Evolutionary conservation across 2,888 invertebrate genomes (phyloP), one percentile per base, ranked within the genome.

Genomic region (Chloromyia formosa): DNA sequence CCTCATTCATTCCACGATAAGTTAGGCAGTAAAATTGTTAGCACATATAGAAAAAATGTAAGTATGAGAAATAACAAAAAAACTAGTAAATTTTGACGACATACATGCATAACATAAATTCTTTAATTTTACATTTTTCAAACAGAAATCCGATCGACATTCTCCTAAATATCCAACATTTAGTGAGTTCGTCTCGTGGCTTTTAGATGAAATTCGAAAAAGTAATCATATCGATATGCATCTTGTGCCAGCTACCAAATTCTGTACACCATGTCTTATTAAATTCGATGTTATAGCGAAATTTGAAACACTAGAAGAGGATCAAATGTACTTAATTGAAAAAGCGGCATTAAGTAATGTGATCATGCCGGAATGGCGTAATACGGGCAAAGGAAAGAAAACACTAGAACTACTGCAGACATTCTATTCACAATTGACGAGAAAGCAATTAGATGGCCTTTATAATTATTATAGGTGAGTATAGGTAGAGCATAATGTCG

Each of bases 251-350:
- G 91, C 93, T 79, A 90, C 91, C 0, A 90, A 90, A 81, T 94
- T 94, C 83, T 95, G 94, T 83, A 94, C 94, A 42, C 94, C 94
- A 0, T 94, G 94, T 85, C 90, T 93, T 86, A 92, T 94, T 80
- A 89, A 92, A 81, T 93, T 94, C 81, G 92, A 93, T 82, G 88
- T 94, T 71, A 92, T 94, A 79, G 89, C 93, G 75, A 94, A 94
- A 86, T 94, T 93, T 80, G 94, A 94, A 84, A 94, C 94, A 14
- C 86, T 94, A 68, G 91, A 93, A 80, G 92, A 92, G 82, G 94
- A 94, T 86, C 94, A 94, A 86, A 89, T 91, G 82, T 94, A 91
- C 86, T 87, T 94, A 79, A 94, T 94, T 80, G 91, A 92, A 83
- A 89, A 91, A 84, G 91, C 93, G 61, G 90, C 90, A 40, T 88